Evolutionary conservation across 2,113 vertebrate genomes (phyloP).

Genomic region (Xyliphius kryptos): DNA sequence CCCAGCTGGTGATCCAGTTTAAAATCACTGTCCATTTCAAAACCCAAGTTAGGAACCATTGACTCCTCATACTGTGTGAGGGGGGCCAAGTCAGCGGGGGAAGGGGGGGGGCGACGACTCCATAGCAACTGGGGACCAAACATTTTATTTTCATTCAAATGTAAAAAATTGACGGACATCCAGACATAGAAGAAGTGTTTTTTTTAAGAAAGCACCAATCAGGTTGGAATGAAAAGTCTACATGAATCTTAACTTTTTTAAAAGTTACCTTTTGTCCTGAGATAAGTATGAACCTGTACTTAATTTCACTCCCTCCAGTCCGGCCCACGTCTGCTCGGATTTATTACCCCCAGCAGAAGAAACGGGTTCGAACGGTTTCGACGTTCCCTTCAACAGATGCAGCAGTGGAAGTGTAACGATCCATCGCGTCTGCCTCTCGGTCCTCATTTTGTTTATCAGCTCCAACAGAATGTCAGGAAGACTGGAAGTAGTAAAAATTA

Average conservation of each 20-base stretch:
- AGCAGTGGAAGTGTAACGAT: constrained; percentile 59
- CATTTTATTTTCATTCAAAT: too few species aligned
- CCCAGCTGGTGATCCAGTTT: too few species aligned
- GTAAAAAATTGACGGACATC: too few species aligned
- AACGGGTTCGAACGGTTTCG: constrained; percentile 48
- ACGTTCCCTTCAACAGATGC: constrained; percentile 53
- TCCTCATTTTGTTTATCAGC: constrained; percentile 42
- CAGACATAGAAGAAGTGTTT: too few species aligned
- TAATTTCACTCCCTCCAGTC: constrained; percentile 53
- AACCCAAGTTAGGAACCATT: too few species aligned
- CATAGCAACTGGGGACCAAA: too few species aligned
- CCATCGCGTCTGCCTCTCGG: constrained; percentile 36
- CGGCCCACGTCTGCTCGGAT: constrained; percentile 59
- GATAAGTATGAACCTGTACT: rapidly evolving
- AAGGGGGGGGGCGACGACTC: too few species aligned
- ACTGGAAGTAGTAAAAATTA: constrained; percentile 39
- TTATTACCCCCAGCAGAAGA: background rate
- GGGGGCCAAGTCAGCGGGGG: too few species aligned
- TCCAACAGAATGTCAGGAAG: constrained; percentile 20
- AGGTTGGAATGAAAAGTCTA: too few species aligned
- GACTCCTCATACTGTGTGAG: too few species aligned
- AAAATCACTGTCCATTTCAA: too few species aligned
- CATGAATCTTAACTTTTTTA: background rate
- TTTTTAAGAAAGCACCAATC: too few species aligned
- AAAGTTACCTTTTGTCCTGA: constrained; percentile 45